Percentiles rank a stretch among this genome's conserved stretches.
phyloP scores from a whole-genome alignment of 2,797 vertebrate genomes.

The Muscicapa striata region DNA sequence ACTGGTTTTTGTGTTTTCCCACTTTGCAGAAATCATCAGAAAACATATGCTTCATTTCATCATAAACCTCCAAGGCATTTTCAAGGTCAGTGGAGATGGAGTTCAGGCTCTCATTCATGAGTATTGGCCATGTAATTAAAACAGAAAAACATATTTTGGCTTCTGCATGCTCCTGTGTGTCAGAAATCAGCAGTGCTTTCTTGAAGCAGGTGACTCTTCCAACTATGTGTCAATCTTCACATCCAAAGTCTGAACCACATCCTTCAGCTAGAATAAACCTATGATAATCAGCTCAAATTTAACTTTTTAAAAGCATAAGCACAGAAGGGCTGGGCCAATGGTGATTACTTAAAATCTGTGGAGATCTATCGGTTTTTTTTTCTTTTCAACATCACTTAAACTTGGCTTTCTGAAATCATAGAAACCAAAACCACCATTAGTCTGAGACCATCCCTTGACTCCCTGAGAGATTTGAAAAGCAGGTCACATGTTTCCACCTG shows the following conservation, averaged over 20 bases:
- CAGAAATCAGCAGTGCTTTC: neutral
- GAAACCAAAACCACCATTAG: neutral
- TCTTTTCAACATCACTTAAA: neutral
- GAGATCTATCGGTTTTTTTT: neutral
- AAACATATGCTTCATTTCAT: slow-evolving; percentile 26
- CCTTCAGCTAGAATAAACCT: neutral
- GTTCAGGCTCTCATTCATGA: slow-evolving; percentile 12
- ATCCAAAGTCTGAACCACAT: neutral
- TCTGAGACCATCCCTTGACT: neutral
- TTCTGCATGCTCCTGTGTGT: neutral
- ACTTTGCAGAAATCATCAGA: slow-evolving; percentile 1
- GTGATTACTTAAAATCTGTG: neutral
- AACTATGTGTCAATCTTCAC: neutral
- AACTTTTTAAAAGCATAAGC: neutral
- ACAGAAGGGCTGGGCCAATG: neutral
- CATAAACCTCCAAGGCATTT: slow-evolving; percentile 23
- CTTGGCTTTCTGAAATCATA: neutral
- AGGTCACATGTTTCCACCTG: neutral
- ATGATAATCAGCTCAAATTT: neutral
- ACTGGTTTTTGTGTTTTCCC: neutral
- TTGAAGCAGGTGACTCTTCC: neutral
- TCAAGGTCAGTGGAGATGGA: slow-evolving; percentile 38
- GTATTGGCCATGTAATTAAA: slow-evolving; percentile 31
- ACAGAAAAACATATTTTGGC: neutral
- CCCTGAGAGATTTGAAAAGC: neutral